A percentile compares a stretch with the other conserved stretches of the same genome.
Conservation (phyloP, 2,888 invertebrate species). For the Thymelicus lineola region DNA sequence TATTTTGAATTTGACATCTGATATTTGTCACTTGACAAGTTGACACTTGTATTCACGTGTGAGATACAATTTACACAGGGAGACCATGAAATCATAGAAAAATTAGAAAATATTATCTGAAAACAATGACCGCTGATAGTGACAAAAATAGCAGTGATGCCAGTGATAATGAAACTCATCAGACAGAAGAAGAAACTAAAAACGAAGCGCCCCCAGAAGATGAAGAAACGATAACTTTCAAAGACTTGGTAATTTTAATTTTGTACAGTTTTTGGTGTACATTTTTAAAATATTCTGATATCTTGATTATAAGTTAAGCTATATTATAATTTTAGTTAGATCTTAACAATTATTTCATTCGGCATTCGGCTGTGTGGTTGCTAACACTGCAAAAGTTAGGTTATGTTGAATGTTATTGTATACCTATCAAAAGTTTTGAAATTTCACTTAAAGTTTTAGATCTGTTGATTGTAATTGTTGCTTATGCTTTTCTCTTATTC, state of each 20-base stretch:
- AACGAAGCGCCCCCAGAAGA: slow-evolving; percentile 47
- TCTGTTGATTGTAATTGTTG: no score
- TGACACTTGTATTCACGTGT: neutral
- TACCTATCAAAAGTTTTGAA: neutral
- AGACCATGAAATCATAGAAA: neutral
- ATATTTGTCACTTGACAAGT: no score
- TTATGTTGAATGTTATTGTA: neutral
- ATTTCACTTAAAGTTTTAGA: no score
- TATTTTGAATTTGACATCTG: no score
- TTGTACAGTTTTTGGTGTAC: neutral
- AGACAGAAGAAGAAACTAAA: slow-evolving; percentile 52
- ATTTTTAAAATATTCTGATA: no score
- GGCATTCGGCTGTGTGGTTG: no score
- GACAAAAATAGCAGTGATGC: slow-evolving; percentile 55
- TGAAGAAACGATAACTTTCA: slow-evolving; percentile 73
- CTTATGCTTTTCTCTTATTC: no score
- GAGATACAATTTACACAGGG: no score
- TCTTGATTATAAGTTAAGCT: no score
- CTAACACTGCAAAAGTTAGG: neutral
- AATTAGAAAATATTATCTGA: neutral
- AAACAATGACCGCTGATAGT: slow-evolving; percentile 65
- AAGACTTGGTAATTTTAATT: slow-evolving; percentile 66
- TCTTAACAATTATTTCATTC: no score
- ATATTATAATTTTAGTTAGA: no score
- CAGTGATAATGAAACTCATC: slow-evolving; percentile 55